Evolutionary conservation across 2,797 vertebrate genomes (phyloP).

Genomic region (Sebastes vulpes): DNA sequence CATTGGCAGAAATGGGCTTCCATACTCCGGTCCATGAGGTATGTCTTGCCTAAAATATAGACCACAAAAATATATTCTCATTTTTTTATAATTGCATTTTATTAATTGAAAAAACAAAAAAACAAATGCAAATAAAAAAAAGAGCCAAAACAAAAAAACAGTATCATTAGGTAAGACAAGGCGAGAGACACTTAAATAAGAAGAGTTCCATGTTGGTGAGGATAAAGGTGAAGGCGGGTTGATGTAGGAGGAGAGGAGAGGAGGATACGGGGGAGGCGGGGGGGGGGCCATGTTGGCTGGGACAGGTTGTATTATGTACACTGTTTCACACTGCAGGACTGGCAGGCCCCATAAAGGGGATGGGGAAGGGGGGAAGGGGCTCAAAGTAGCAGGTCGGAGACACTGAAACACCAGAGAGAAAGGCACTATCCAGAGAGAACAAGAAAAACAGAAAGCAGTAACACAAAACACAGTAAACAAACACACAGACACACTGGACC

Average conservation of each 20-base stretch:
- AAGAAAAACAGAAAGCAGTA: constrained; percentile 71
- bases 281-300: constrained; percentile 17
- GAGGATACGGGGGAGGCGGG: neutral
- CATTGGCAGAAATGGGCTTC: neutral
- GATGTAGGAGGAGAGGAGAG: neutral
- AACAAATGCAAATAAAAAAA: constrained; percentile 69
- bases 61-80: constrained; percentile 5
- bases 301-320: constrained; percentile 74
- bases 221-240: constrained; percentile 64
- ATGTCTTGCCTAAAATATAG: neutral
- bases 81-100: constrained; percentile 88
- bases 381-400: constrained; percentile 82
- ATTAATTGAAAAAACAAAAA: constrained; percentile 84
- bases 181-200: constrained; percentile 87
- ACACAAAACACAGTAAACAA: constrained; percentile 70
- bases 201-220: constrained; percentile 80
- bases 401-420: constrained; percentile 88
- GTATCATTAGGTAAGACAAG: constrained; percentile 83
- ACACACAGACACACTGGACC: constrained; percentile 13
- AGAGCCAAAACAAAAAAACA: constrained; percentile 72
- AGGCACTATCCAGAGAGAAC: constrained; percentile 94
- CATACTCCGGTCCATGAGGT: neutral
- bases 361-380: constrained; percentile 21
- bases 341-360: constrained; percentile 50
- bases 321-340: constrained; percentile 76